These are phyloP conservation scores for Catocala sponsa DNA, from an alignment of 2,888 invertebrate genomes.

Conservation along the genomic window DNA sequence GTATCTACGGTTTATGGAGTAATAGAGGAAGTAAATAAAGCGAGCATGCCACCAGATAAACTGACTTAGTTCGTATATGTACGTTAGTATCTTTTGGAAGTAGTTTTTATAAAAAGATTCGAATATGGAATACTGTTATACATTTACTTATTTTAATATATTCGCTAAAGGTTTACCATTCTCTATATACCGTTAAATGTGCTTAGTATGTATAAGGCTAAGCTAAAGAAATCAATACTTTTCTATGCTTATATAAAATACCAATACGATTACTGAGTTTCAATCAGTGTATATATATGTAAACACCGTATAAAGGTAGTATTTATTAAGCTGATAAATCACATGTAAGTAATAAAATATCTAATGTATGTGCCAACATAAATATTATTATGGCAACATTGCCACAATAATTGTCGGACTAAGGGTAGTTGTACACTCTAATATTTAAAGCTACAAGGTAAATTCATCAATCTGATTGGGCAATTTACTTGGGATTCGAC, in stretches of 20 bases:
- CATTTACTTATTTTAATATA: too few relatives aligned
- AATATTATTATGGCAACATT: background rate
- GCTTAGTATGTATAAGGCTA: too few relatives aligned
- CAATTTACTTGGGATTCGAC: background rate
- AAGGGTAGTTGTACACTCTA: background rate
- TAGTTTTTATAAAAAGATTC: background rate
- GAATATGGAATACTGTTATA: background rate
- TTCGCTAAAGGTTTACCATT: too few relatives aligned
- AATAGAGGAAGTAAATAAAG: constrained; percentile 3
- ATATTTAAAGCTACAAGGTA: too few relatives aligned
- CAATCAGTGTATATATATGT: background rate
- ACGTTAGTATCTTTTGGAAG: background rate
- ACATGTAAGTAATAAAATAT: constrained; percentile 4
- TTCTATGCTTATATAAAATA: background rate
- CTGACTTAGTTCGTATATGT: background rate
- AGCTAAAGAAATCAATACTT: too few relatives aligned
- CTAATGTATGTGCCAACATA: background rate
- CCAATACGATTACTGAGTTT: background rate
- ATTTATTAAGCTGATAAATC: background rate
- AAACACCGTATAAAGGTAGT: background rate
- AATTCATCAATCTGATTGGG: constrained; percentile 4
- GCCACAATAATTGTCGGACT: background rate
- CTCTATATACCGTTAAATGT: too few relatives aligned
- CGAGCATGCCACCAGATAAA: background rate
- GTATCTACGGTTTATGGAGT: background rate